Conservation (phyloP, 2,888 invertebrate species). For the Phasia obesa region DNA sequence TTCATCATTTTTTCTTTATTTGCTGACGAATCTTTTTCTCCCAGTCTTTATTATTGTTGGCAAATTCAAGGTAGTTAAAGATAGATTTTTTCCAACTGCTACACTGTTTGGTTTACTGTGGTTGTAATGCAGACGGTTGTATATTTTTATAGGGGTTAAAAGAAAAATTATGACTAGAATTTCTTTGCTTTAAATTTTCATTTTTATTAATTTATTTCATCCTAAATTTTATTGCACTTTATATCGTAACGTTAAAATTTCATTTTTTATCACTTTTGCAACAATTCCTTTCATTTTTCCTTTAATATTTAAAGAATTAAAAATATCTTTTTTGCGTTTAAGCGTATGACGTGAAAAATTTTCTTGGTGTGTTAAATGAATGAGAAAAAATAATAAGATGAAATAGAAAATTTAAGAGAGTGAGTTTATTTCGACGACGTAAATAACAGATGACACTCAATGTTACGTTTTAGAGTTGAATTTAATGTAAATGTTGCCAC, state of each 20-base stretch:
- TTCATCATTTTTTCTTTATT: slow-evolving; percentile 33
- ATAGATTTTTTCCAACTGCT: slow-evolving; percentile 59
- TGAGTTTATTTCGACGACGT: slow-evolving; percentile 16
- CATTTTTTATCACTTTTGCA: slow-evolving; percentile 19
- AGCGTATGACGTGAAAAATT: slow-evolving; percentile 67
- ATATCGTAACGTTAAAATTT: not conserved
- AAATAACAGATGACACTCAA: slow-evolving; percentile 5
- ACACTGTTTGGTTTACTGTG: slow-evolving; percentile 20
- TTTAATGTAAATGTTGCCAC: slow-evolving; percentile 3
- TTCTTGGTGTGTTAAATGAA: slow-evolving; percentile 57
- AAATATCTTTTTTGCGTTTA: slow-evolving; percentile 41
- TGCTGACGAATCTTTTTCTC: slow-evolving; percentile 63
- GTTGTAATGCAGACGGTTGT: slow-evolving; percentile 23
- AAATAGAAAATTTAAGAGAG: slow-evolving; percentile 11
- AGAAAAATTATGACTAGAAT: slow-evolving; percentile 71
- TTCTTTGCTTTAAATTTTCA: slow-evolving; percentile 41
- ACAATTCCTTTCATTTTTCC: slow-evolving; percentile 37
- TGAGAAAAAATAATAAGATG: slow-evolving; percentile 22
- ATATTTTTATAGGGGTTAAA: slow-evolving; percentile 51
- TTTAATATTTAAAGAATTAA: slow-evolving; percentile 33
- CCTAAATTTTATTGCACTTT: slow-evolving; percentile 46
- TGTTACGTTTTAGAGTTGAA: slow-evolving; percentile 38
- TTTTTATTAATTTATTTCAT: slow-evolving; percentile 35
- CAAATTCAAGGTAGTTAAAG: slow-evolving; percentile 62
- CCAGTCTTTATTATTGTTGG: slow-evolving; percentile 47